A percentile compares a stretch with the other conserved stretches of the same genome.
Evolutionary conservation across 2,888 invertebrate genomes (phyloP).

Genomic region (Plebejus anna): DNA sequence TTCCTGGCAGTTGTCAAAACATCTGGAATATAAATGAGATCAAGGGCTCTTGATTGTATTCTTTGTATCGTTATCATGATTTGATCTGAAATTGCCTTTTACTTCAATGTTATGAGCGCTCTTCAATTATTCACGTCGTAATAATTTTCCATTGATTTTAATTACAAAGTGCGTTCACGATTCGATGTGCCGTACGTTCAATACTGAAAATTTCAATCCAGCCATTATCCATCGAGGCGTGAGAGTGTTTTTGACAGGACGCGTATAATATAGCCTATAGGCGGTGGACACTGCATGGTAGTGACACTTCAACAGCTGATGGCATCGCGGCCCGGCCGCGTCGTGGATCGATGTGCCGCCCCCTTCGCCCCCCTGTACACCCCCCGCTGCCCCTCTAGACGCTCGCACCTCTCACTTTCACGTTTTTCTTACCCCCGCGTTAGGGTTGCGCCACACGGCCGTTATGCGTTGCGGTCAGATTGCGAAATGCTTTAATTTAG

Average conservation of each 20-base stretch:
- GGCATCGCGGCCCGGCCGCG: slow-evolving; percentile 47
- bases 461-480: neutral
- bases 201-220: neutral
- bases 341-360: slow-evolving; percentile 70
- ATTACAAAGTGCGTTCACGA: neutral
- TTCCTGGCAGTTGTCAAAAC: neutral
- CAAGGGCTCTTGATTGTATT: neutral
- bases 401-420: slow-evolving; percentile 65
- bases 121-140: neutral
- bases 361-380: slow-evolving; percentile 49
- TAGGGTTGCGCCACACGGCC: slow-evolving; percentile 29
- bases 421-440: slow-evolving; percentile 67
- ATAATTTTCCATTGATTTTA: neutral
- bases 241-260: slow-evolving; percentile 3
- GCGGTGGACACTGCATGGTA: slow-evolving; percentile 34
- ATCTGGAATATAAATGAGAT: neutral
- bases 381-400: slow-evolving; percentile 46
- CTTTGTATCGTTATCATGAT: neutral
- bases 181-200: neutral
- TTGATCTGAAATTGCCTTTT: neutral
- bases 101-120: neutral
- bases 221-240: neutral
- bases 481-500: neutral
- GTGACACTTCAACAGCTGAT: slow-evolving; percentile 66
- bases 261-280: slow-evolving; percentile 12